These are phyloP conservation scores for Rallus crepitans DNA, from an alignment of 2,797 vertebrate genomes.

Conservation along the genomic window DNA sequence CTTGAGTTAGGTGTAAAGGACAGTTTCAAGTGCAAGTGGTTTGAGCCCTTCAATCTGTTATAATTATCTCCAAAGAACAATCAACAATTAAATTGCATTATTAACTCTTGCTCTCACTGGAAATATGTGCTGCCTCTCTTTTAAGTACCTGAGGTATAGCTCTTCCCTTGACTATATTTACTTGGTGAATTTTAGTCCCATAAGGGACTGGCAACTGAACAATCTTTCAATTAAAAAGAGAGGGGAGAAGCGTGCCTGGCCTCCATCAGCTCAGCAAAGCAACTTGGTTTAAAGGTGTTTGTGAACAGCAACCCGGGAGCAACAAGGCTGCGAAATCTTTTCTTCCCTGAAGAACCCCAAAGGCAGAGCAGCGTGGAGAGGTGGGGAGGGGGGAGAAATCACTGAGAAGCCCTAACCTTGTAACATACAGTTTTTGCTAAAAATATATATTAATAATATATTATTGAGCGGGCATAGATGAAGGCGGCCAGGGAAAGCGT, in stretches of 20 bases:
- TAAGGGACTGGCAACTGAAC: background rate
- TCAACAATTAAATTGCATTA: slow-evolving; percentile 63
- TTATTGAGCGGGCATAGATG: slow-evolving; percentile 95
- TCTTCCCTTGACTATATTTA: slow-evolving; percentile 60
- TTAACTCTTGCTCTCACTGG: slow-evolving; percentile 57
- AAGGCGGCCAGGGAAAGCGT: slow-evolving; percentile 87
- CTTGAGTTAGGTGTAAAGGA: background rate
- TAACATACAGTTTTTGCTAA: slow-evolving; percentile 92
- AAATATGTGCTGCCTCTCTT: slow-evolving; percentile 28
- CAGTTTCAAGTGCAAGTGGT: slow-evolving; percentile 12
- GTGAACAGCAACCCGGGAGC: slow-evolving; percentile 39
- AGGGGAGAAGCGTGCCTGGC: background rate
- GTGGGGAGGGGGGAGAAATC: background rate
- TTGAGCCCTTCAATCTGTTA: background rate
- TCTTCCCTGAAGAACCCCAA: slow-evolving; percentile 67
- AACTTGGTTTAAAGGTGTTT: slow-evolving; percentile 67
- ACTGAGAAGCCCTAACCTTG: slow-evolving; percentile 91
- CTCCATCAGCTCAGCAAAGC: slow-evolving; percentile 5
- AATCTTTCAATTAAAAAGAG: slow-evolving; percentile 54
- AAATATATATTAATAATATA: slow-evolving; percentile 99
- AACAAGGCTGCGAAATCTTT: slow-evolving; percentile 58
- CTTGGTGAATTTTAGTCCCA: slow-evolving; percentile 1
- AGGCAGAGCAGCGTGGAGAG: slow-evolving; percentile 58
- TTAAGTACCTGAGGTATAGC: slow-evolving; percentile 18
- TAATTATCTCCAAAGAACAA: slow-evolving; percentile 42